A percentile compares a stretch with the other conserved stretches of the same genome.
phyloP scores from a whole-genome alignment of 2,113 vertebrate species.

The Sphyrna mokarran region DNA sequence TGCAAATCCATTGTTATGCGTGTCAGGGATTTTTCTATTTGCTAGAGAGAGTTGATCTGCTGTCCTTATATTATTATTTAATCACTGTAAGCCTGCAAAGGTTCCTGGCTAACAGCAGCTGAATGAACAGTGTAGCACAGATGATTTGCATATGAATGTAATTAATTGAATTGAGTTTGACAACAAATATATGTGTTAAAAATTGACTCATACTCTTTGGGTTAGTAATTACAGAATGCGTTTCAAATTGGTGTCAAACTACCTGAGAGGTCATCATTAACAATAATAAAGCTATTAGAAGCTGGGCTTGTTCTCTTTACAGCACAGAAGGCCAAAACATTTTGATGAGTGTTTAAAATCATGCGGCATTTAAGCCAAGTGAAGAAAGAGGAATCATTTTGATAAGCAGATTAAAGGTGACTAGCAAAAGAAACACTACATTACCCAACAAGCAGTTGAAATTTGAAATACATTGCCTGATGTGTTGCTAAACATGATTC shows the following conservation, averaged over 20 bases:
- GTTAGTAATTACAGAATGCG: neutral
- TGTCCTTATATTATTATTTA: neutral
- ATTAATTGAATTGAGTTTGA: neutral
- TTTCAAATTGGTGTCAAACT: neutral
- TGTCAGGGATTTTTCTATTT: neutral
- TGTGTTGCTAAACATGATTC: neutral
- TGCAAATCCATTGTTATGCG: neutral
- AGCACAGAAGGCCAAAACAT: neutral
- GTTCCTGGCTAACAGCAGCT: neutral
- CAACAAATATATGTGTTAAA: slow-evolving; percentile 4
- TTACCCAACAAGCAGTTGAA: neutral
- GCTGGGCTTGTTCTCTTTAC: neutral
- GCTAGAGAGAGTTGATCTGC: neutral
- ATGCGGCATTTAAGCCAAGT: neutral
- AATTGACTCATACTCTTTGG: neutral
- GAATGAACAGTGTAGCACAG: neutral
- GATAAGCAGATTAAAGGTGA: neutral
- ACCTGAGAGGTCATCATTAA: neutral
- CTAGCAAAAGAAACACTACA: neutral
- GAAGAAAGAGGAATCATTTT: neutral
- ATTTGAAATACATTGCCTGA: too few relatives aligned
- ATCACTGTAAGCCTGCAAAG: neutral
- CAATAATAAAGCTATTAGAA: neutral
- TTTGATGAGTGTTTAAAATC: neutral
- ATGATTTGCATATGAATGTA: neutral